Conservation (phyloP, 2,888 invertebrate genomes). For the Drosophila mayaguana region DNA sequence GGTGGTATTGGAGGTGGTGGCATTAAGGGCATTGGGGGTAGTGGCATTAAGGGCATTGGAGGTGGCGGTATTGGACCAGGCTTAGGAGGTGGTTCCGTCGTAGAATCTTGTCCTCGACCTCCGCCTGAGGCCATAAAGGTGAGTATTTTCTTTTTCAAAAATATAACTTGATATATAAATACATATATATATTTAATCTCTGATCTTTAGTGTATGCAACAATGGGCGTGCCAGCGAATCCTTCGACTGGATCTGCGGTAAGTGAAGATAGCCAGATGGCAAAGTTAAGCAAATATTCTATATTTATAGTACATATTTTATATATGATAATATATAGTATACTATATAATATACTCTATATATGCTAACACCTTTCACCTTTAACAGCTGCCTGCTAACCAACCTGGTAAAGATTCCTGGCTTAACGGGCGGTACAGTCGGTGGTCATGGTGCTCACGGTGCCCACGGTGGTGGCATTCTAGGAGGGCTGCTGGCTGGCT, state of each 20-base stretch:
- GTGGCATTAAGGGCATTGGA: too few species aligned
- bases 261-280: conserved; percentile 25
- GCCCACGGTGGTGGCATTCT: conserved; percentile 63
- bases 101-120: conserved; percentile 55
- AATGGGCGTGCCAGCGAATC: conserved; percentile 75
- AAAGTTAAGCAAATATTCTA: background rate
- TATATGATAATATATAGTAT: too few species aligned
- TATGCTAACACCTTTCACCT: conserved; percentile 1
- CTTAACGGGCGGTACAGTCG: conserved; percentile 36
- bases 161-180: too few species aligned
- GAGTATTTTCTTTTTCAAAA: conserved; percentile 14
- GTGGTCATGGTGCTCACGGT: conserved; percentile 34
- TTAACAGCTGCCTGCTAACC: conserved; percentile 69
- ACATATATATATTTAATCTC: background rate
- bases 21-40: too few species aligned
- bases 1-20: background rate
- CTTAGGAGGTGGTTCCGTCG: background rate
- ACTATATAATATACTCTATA: background rate
- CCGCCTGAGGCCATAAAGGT: conserved; percentile 58
- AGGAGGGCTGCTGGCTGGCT: conserved; percentile 48
- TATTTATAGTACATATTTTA: too few species aligned
- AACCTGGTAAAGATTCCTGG: conserved; percentile 69
- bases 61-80: too few species aligned
- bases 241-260: conserved; percentile 76
- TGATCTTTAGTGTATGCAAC: conserved; percentile 62